Percentiles rank a stretch among this genome's conserved stretches.
Conservation (phyloP, 1,140 invertebrate genomes). For the Diorhabda carinulata region DNA sequence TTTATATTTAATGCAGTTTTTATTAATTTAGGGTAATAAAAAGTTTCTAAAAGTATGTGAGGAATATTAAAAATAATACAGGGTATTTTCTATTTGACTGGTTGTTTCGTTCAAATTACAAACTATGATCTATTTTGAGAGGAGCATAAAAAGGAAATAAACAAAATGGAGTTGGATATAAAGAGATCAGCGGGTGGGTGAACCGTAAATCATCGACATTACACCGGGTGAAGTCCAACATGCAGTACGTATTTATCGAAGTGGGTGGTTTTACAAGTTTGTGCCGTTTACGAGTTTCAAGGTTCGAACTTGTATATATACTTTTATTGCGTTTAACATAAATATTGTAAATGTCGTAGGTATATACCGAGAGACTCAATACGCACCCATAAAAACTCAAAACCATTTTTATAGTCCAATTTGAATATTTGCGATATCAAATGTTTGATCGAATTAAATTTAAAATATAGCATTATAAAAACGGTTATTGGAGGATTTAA, state of each 20-base stretch:
- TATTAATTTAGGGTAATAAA: no score
- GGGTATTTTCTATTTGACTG: no score
- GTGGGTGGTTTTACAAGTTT: constrained; percentile 22
- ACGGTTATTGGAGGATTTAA: no score
- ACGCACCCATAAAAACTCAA: neutral
- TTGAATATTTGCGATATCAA: constrained; percentile 1
- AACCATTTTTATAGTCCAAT: constrained; percentile 1
- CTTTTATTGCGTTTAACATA: constrained; percentile 21
- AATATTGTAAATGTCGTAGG: constrained; percentile 21
- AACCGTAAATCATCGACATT: constrained; percentile 15
- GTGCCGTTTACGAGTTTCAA: constrained; percentile 14
- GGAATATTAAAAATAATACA: no score
- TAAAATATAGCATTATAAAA: no score
- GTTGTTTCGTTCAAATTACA: no score
- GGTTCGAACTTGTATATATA: neutral
- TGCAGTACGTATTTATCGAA: constrained; percentile 9
- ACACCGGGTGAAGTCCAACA: constrained; percentile 5
- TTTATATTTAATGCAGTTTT: no score
- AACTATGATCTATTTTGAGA: neutral
- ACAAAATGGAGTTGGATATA: constrained; percentile 3
- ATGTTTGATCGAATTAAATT: neutral
- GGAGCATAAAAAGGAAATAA: constrained; percentile 9
- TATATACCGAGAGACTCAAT: neutral
- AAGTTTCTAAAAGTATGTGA: no score
- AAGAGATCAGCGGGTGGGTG: constrained; percentile 14